phyloP scores from a whole-genome alignment of 1,140 invertebrate genomes.

The Zelostemma sp. region DNA sequence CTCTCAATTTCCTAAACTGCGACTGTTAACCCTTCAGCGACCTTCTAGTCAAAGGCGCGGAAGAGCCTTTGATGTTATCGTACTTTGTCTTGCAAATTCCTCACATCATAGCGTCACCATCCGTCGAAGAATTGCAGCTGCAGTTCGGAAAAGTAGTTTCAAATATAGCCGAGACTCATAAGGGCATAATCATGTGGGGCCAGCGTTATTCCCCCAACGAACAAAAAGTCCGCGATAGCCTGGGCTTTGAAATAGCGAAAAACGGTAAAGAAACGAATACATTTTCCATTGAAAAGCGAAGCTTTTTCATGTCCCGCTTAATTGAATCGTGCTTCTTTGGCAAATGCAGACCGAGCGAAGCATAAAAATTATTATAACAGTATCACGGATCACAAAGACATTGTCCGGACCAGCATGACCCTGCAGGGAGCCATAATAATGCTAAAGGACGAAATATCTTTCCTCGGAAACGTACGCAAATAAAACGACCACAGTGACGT shows the following conservation, averaged over 20 bases:
- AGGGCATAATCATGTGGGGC: slow-evolving; percentile 80
- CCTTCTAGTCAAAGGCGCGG: slow-evolving; percentile 61
- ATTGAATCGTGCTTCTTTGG: no score
- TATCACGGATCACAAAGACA: slow-evolving; percentile 85
- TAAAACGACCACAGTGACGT: not conserved
- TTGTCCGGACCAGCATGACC: slow-evolving; percentile 78
- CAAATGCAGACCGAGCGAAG: slow-evolving; percentile 24
- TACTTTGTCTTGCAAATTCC: slow-evolving; percentile 76
- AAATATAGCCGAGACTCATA: slow-evolving; percentile 75
- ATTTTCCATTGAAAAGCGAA: not conserved
- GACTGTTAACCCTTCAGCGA: no score
- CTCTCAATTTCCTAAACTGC: no score
- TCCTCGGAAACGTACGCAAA: slow-evolving; percentile 53
- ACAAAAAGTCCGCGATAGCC: slow-evolving; percentile 12
- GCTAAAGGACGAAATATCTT: slow-evolving; percentile 74
- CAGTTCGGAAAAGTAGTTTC: slow-evolving; percentile 77
- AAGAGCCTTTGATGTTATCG: slow-evolving; percentile 73
- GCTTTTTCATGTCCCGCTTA: no score
- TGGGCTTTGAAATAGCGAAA: slow-evolving; percentile 19
- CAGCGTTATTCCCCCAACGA: slow-evolving; percentile 55
- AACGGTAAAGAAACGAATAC: slow-evolving; percentile 28
- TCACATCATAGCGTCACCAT: slow-evolving; percentile 72
- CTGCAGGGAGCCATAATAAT: slow-evolving; percentile 78
- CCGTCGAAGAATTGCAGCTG: slow-evolving; percentile 80
- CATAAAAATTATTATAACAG: slow-evolving; percentile 77